phyloP scores from a whole-genome alignment of 2,113 vertebrate species.

The Callaeas wilsoni region DNA sequence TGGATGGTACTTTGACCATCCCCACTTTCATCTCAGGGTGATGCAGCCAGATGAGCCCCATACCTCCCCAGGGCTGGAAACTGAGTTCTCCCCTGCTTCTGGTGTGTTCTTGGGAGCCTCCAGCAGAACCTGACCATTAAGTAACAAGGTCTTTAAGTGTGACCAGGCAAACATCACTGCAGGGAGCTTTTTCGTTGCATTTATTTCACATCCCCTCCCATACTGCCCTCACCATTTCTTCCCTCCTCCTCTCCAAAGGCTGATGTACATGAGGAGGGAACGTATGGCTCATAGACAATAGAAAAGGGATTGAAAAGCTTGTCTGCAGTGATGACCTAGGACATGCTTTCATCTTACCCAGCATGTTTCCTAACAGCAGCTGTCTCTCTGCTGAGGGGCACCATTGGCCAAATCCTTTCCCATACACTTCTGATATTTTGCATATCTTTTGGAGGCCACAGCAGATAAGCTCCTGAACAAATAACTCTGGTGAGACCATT shows the following conservation, averaged over 20 bases:
- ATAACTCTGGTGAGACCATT: conserved; percentile 20
- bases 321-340: background rate
- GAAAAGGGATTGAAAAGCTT: background rate
- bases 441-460: background rate
- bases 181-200: background rate
- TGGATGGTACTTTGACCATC: background rate
- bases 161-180: background rate
- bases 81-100: background rate
- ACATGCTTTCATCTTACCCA: background rate
- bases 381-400: background rate
- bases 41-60: background rate
- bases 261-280: background rate
- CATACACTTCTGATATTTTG: background rate
- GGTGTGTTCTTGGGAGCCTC: background rate
- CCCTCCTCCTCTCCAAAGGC: background rate
- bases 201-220: background rate
- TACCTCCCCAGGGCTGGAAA: background rate
- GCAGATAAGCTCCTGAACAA: conserved; percentile 8
- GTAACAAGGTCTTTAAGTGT: background rate
- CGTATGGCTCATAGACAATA: rapidly evolving
- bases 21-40: background rate
- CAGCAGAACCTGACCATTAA: background rate
- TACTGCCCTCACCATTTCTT: background rate
- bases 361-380: background rate
- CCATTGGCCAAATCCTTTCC: background rate